phyloP scores from a whole-genome alignment of 2,888 invertebrate genomes.

The Deilephila porcellus region DNA sequence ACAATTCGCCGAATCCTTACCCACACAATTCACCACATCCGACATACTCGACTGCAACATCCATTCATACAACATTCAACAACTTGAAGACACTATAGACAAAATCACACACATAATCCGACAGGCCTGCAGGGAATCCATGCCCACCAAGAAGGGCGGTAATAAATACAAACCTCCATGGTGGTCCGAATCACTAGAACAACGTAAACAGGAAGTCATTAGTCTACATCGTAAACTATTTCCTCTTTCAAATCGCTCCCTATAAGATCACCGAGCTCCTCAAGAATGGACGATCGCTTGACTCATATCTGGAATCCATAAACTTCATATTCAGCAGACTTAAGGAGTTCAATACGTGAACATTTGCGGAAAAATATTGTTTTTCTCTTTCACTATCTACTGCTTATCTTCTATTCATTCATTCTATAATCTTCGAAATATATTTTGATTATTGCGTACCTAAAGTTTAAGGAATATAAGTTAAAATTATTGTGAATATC shows the following conservation, averaged over 20 bases:
- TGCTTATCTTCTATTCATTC: too few relatives aligned
- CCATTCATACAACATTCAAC: neutral
- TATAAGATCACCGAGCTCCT: neutral
- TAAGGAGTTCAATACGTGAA: too few relatives aligned
- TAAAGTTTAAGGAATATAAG: too few relatives aligned
- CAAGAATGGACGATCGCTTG: too few relatives aligned
- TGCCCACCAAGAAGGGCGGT: neutral
- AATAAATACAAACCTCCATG: conserved; percentile 8
- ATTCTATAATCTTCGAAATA: too few relatives aligned
- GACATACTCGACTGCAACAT: neutral
- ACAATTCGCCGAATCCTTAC: neutral
- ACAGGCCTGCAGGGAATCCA: neutral
- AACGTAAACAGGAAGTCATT: neutral
- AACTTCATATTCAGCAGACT: too few relatives aligned
- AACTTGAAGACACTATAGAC: neutral
- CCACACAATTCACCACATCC: neutral
- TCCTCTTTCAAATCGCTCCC: neutral
- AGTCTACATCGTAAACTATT: conserved; percentile 30
- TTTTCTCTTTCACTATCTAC: too few relatives aligned
- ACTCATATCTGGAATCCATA: too few relatives aligned
- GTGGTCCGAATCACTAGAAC: conserved; percentile 26
- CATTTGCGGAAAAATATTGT: too few relatives aligned
- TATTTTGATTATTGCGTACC: too few relatives aligned
- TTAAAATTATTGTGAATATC: too few relatives aligned
- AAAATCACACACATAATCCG: neutral